Base-by-base conservation (phyloP, 2,113 vertebrate species). In the Sapayoa aenigma region DNA sequence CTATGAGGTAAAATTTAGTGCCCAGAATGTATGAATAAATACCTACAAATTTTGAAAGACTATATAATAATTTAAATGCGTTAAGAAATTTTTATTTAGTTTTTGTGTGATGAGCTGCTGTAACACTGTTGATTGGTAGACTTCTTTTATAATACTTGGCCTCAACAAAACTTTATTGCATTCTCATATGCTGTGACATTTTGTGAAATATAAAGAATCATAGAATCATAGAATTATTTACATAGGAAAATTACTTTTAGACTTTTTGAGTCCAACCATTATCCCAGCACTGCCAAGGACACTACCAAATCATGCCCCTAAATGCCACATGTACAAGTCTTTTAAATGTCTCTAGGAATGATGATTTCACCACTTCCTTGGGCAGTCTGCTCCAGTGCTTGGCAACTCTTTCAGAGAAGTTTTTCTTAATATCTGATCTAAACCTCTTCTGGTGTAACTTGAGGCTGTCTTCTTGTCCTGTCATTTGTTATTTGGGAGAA, bases 31-130 rank as follows among this genome's bases (percentile, higher is more conserved):
- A 50, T 5, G 0, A 53, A 55, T 33, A 75, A 59, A 79, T 41
- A 23, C 6, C 7, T 27, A 31, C 18, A 11, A 65, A 37, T 3
- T 73, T 50, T 60, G 39, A 63, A 81, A 88, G 23, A 74, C 15
- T 47, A 4, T 21, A 60, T 47, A 46, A 50, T 46, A 75, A 66
- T 66, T 74, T 52, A 31, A 39, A 67, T 75, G 30, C 35, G 11
- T 39, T 71, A 84, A 66, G 52, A 79, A 92, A 49, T 9, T 77
- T 44, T 53, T 35, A 44, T 49, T 80, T 68, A 2, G 50, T 44
- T 90, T 75, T 68, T 55, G 3, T 7, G 0, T 84, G 37, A 20
- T 4, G 13, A 71, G 11, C 44, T 44, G 44, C 28, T 2, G 0
- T 27, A 93, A 69, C 5, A 44, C 24, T 25, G 37, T 9, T 69